Conservation (phyloP, 2,113 vertebrate species). For the Eudyptes chrysolophus region DNA sequence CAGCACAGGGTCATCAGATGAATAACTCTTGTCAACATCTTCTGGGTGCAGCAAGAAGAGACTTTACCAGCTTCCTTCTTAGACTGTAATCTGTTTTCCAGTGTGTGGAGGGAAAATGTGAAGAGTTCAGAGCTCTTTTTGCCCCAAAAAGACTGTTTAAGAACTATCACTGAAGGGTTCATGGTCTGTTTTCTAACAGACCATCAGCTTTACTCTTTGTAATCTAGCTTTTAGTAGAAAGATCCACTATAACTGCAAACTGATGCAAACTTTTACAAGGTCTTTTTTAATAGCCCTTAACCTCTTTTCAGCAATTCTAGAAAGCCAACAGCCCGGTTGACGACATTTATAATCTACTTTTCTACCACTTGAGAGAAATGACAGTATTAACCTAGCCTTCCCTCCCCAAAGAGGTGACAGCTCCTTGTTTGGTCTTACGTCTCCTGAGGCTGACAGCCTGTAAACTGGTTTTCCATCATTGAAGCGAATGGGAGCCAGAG, state of each 20-base stretch:
- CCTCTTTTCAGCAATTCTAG: background rate
- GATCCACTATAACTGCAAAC: background rate
- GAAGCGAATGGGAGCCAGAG: background rate
- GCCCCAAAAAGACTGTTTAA: background rate
- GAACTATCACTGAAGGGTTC: background rate
- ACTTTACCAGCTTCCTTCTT: background rate
- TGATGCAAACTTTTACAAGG: background rate
- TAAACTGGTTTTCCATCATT: background rate
- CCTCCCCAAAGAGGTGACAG: background rate
- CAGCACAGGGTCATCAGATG: background rate
- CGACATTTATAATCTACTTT: background rate
- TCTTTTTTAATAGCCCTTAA: background rate
- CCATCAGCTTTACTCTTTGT: background rate
- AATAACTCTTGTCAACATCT: background rate
- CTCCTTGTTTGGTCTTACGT: background rate
- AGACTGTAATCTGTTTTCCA: background rate
- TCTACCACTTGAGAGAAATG: constrained; percentile 8
- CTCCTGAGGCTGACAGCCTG: background rate
- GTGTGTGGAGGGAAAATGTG: background rate
- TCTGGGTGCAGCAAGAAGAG: background rate
- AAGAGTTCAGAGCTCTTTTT: background rate
- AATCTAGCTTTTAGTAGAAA: background rate
- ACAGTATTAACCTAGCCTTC: background rate
- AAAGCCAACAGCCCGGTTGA: background rate
- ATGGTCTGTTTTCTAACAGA: background rate